Base-by-base conservation (phyloP, 35 echinoderm and acorn worm genomes). In the Eucidaris tribuloides region DNA sequence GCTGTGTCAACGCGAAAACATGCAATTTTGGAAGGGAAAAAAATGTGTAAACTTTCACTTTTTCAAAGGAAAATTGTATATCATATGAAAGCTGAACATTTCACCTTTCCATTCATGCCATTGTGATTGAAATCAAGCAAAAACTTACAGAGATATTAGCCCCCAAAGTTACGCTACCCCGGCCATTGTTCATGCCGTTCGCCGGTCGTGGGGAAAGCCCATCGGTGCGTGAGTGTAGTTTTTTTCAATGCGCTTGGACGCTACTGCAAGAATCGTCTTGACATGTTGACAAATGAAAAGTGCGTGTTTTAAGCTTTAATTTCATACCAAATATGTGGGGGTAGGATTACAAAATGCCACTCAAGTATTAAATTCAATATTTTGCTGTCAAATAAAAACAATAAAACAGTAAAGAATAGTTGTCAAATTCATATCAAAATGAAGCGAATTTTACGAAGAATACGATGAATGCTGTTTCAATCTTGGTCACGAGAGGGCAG, bases 231-330 rank as follows among this genome's bases (percentile, higher is more conserved):
- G 11, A 32, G 31, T 18, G 15, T 74, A 13, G 68, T 36, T 74
- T 74, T 74, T 74, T 42, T 74, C 35, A 74, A 74, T 74, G 68
- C 2, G 68, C 68, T 19, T 74, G 39, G n/a, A 20, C 36, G 33
- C 68, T 17, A 42, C 39, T 32, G 32, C n/a, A 74, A 42, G 45
- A 42, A 74, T 74, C 14, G 1, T 42, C 17, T 18, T 42, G 45
- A 42, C 39, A 3, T 7, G 34, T 32, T 15, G 18, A 42, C 18
- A 4, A 38, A 18, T 22, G 24, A 38, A 36, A 32, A 27, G 45
- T 42, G 68, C 20, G 45, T 35, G 22, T 38, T 1, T 14, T 7
- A 38, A 74, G 68, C 68, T 74, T 36, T 74, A 74, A 42, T 74
- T 36, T 74, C 15, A 22, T 32, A 35, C 45, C 5, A 74, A 74